A percentile compares a stretch with the other conserved stretches of the same genome.
Conservation (phyloP, 2,888 invertebrate genomes). For the Siphlonurus alternatus region DNA sequence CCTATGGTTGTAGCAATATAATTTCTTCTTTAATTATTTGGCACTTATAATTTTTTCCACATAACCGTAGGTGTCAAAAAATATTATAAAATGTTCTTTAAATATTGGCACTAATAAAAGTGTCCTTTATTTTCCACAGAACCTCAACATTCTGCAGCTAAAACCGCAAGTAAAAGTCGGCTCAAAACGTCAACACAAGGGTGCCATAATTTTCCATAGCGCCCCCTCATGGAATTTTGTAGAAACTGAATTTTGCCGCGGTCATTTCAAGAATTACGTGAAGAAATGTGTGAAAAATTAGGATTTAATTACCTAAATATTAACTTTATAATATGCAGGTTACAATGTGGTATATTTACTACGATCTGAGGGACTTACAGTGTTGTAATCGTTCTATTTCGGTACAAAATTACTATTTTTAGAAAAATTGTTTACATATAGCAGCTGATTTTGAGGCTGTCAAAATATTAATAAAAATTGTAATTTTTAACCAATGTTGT, state of each 20-base stretch:
- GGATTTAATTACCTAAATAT: too few relatives aligned
- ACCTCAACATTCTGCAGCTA: background rate
- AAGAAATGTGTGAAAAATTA: too few relatives aligned
- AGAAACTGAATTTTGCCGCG: background rate
- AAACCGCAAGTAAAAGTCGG: background rate
- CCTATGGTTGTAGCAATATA: too few relatives aligned
- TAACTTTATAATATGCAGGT: too few relatives aligned
- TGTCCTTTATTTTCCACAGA: background rate
- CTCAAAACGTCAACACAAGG: background rate
- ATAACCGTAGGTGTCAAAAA: too few relatives aligned
- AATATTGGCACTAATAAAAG: background rate
- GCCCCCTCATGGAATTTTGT: background rate
- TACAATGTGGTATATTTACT: too few relatives aligned
- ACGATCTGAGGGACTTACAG: too few relatives aligned
- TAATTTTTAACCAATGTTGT: too few relatives aligned
- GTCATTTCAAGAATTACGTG: background rate
- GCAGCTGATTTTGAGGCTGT: background rate
- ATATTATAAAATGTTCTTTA: background rate
- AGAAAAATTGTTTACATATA: background rate
- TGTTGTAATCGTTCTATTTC: background rate
- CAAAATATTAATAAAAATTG: background rate
- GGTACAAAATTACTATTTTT: background rate
- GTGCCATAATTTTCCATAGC: background rate
- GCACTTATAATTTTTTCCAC: too few relatives aligned
- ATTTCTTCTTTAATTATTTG: too few relatives aligned